Conservation (phyloP, 1,140 invertebrate species). For the Psilanteris sp. region DNA sequence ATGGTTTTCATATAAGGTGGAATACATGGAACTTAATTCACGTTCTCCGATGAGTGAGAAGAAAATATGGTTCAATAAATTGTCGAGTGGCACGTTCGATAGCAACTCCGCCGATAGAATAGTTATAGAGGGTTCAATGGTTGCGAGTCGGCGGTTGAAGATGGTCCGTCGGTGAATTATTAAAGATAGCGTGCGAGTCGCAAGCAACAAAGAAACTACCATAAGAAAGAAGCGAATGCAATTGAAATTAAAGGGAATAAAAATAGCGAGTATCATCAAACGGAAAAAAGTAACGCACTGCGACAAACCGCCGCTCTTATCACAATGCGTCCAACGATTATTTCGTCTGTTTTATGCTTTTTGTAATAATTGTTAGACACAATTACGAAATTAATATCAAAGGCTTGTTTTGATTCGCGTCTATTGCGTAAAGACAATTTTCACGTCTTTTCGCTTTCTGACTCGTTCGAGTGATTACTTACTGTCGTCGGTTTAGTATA, state of each 20-base stretch:
- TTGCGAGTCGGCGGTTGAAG: slow-evolving; percentile 66
- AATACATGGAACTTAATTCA: slow-evolving; percentile 45
- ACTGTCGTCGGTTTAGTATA: too few relatives aligned
- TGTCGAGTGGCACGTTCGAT: slow-evolving; percentile 49
- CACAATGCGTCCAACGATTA: too few relatives aligned
- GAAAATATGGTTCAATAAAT: slow-evolving; percentile 54
- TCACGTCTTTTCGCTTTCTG: too few relatives aligned
- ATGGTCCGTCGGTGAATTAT: slow-evolving; percentile 76
- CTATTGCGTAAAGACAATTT: too few relatives aligned
- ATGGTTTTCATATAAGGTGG: slow-evolving; percentile 27
- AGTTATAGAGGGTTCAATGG: slow-evolving; percentile 45
- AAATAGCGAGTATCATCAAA: slow-evolving; percentile 19
- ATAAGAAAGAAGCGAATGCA: slow-evolving; percentile 37
- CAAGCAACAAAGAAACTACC: slow-evolving; percentile 43
- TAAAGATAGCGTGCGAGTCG: slow-evolving; percentile 73
- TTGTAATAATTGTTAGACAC: too few relatives aligned
- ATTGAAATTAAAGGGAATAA: slow-evolving; percentile 47
- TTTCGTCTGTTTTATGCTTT: too few relatives aligned
- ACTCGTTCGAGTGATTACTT: too few relatives aligned
- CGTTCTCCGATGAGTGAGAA: slow-evolving; percentile 37
- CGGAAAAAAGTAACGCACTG: slow-evolving; percentile 20
- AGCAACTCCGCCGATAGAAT: slow-evolving; percentile 28
- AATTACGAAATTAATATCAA: too few relatives aligned
- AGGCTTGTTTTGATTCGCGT: too few relatives aligned
- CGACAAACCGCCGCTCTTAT: slow-evolving; percentile 16